Evolutionary conservation across 2,888 invertebrate species (phyloP).

Genomic region (Keiferia lycopersicella): DNA sequence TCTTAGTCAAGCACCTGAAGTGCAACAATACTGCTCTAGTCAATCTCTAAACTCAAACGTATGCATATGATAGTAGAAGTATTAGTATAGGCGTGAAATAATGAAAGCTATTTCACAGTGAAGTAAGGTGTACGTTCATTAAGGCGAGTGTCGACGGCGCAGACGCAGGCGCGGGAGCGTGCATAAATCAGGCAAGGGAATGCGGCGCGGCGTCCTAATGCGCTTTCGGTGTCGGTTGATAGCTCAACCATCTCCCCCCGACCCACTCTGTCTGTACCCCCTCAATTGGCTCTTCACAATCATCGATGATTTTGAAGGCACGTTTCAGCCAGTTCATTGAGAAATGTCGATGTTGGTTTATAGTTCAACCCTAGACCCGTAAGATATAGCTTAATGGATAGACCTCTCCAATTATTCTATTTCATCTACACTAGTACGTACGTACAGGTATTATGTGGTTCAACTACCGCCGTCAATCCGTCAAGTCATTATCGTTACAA

Average conservation of each 20-base stretch:
- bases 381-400: too few species aligned
- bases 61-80: constrained; percentile 36
- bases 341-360: not conserved
- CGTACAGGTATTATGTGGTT: too few species aligned
- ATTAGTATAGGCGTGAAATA: constrained; percentile 73
- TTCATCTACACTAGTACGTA: too few species aligned
- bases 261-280: constrained; percentile 26
- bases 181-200: constrained; percentile 77
- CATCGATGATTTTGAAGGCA: constrained; percentile 24
- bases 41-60: not conserved
- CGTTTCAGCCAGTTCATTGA: not conserved
- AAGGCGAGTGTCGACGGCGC: constrained; percentile 68
- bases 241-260: constrained; percentile 51
- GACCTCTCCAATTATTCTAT: too few species aligned
- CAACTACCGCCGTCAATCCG: too few species aligned
- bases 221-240: constrained; percentile 77
- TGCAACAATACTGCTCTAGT: not conserved
- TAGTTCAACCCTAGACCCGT: too few species aligned
- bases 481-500: too few species aligned
- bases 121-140: constrained; percentile 76
- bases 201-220: constrained; percentile 74
- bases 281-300: constrained; percentile 45
- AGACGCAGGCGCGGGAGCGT: constrained; percentile 60
- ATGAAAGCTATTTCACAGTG: constrained; percentile 70
- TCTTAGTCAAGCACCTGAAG: not conserved